Base-by-base conservation (phyloP, 2,888 invertebrate species). In the Chymomyza caudatula region DNA sequence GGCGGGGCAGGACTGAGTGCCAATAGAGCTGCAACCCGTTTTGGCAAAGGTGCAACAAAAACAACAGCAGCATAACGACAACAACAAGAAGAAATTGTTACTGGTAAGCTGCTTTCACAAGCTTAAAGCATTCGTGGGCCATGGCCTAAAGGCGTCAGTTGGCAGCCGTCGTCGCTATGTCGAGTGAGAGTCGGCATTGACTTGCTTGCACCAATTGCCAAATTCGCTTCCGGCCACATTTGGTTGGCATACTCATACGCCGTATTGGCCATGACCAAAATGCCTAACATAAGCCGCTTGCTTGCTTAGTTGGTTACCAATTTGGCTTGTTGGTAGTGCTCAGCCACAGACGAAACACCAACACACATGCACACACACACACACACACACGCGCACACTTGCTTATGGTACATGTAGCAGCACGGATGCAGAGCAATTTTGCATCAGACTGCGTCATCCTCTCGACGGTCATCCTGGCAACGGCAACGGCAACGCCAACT, bases 251-350 rank as follows among this genome's bases (percentile, higher is more conserved):
- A 71, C 66, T 71, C 86, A 83, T 85, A 85, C 86, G 86, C 76
- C 81, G 65, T 71, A 77, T 85, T 51, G 77, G 61, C 63, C 59
- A 37, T 54, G 54, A 22, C 55, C 3, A 3, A 72, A 79, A 67
- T 85, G 80, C 69, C 79, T 60, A 84, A 65, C 81, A 69, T 80
- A 80, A 80, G 80, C 80, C 81, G 86, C 86, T 85, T 80, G 76
- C 81, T 59, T 63, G 78, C 80, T 75, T 65, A 85, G 81, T 85
- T 75, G 85, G 77, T 37, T 37, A 11, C 79, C 85, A 77, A 72
- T 70, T 71, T 75, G 72, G 61, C 72, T 37, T 37, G 62, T 56
- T 69, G n/a, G n/a, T n/a, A n/a, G 68, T 69, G 22, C 67, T 23
- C 44, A 43, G 17, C 43, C 44, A 6, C n/a, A n/a, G n/a, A n/a